Percentiles rank a stretch among this genome's conserved stretches.
These are phyloP conservation scores for Sturnira hondurensis DNA, from an alignment of 2,113 vertebrate species.

Conservation along the genomic window DNA sequence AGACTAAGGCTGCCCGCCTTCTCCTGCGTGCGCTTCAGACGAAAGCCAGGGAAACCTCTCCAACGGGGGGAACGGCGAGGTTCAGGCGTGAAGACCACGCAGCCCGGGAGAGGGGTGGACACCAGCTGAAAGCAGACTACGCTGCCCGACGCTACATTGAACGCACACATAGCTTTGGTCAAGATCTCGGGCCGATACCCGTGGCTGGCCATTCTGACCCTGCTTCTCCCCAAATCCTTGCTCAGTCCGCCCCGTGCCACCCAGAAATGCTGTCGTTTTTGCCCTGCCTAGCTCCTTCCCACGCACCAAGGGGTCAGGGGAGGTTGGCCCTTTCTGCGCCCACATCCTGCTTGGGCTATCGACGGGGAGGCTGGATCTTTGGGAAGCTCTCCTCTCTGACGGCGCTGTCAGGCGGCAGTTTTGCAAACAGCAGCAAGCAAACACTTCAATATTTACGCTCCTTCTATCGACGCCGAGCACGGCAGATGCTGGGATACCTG, in stretches of 20 bases:
- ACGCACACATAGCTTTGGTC: background rate
- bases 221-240: background rate
- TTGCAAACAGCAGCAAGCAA: slow-evolving; percentile 47
- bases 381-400: slow-evolving; percentile 62
- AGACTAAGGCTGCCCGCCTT: background rate
- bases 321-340: background rate
- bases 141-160: fast-evolving
- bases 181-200: fast-evolving
- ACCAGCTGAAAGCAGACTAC: background rate
- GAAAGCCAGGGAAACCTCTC: background rate
- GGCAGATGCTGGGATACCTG: slow-evolving; percentile 74
- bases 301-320: background rate
- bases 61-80: fast-evolving
- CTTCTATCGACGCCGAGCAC: slow-evolving; percentile 61
- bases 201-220: background rate
- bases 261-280: background rate
- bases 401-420: slow-evolving; percentile 38
- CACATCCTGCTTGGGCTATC: background rate
- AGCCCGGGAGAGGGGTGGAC: background rate
- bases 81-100: background rate
- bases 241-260: background rate
- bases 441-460: slow-evolving; percentile 68
- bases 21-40: background rate
- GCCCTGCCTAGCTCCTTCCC: background rate
- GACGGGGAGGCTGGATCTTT: background rate